Base-by-base conservation (phyloP, 2,888 invertebrate species). In the Seira musarum region DNA sequence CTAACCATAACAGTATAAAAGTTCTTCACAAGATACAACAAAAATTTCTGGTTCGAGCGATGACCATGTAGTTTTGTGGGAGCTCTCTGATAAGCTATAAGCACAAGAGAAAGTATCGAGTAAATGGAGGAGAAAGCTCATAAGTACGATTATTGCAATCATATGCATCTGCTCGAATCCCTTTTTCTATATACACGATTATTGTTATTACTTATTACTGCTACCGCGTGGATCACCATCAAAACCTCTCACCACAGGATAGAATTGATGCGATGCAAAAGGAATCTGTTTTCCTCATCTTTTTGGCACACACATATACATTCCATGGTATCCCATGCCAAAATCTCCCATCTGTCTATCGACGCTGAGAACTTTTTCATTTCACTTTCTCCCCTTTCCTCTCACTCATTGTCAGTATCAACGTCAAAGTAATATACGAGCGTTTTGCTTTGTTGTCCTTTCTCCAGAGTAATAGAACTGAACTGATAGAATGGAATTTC, bases 361-460 rank as follows among this genome's bases (percentile, higher is more conserved):
- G 53, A 53, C 15, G 53, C n/a, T 13, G 17, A 53, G 53, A 53
- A 30, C 8, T 17, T 53, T 53, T 53, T 53, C 53, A 53, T 53
- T 53, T 53, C 17, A 53, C 53, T 53, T 53, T 53, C 53, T 53
- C 53, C 30, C 53, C 15, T 17, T 53, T 53, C 17, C 53, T 53
- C 53, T 53, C 53, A 53, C 53, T 53, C 53, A 53, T 53, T 53
- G 53, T 53, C 53, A 53, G 53, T 53, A 53, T 53, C 53, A 53
- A 53, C 53, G 53, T 53, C 53, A 53, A 53, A 53, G 53, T 53
- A 53, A 53, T 53, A 53, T 53, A 53, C 17, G 53, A 53, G 53
- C 53, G 15, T 53, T 53, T 53, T 53, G 53, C 53, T 53, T 53
- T 53, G 53, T 53, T 53, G 53, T 53, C 53, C 6, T 53, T n/a